phyloP scores from a whole-genome alignment of 2,888 invertebrate genomes.

The Timandra comae region DNA sequence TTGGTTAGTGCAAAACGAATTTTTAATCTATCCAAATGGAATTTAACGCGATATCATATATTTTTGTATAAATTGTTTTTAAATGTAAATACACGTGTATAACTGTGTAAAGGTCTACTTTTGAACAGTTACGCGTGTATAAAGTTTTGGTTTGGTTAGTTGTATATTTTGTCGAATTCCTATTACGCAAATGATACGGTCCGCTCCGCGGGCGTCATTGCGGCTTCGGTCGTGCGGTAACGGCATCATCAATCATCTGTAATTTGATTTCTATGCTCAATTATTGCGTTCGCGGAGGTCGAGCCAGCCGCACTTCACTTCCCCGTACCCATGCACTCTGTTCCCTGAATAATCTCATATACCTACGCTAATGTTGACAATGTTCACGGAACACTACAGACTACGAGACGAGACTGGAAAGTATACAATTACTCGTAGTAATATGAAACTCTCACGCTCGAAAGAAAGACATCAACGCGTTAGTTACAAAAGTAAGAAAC shows the following conservation, averaged over 20 bases:
- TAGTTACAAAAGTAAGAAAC: no score
- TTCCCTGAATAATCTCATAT: slow-evolving; percentile 31
- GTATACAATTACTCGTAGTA: neutral
- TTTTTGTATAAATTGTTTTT: slow-evolving; percentile 11
- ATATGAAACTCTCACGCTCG: slow-evolving; percentile 1
- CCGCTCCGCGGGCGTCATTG: slow-evolving; percentile 60
- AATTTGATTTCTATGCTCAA: slow-evolving; percentile 77
- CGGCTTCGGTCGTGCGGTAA: slow-evolving; percentile 69
- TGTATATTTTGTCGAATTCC: slow-evolving; percentile 55
- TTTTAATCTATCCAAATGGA: slow-evolving; percentile 2
- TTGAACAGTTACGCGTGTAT: slow-evolving; percentile 11
- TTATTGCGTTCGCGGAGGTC: slow-evolving; percentile 74
- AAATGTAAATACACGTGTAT: slow-evolving; percentile 16
- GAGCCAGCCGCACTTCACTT: slow-evolving; percentile 52
- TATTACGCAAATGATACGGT: slow-evolving; percentile 69
- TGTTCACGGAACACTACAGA: slow-evolving; percentile 3
- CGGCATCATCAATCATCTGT: slow-evolving; percentile 76
- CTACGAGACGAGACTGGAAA: no score
- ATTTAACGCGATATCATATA: slow-evolving; percentile 7
- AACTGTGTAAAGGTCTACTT: slow-evolving; percentile 14
- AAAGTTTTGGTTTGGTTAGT: slow-evolving; percentile 20
- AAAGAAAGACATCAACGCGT: slow-evolving; percentile 18
- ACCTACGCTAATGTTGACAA: slow-evolving; percentile 28
- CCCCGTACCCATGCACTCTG: slow-evolving; percentile 42
- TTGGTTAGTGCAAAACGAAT: slow-evolving; percentile 5